phyloP scores from a whole-genome alignment of 2,113 vertebrate species.

The Antechinus flavipes region DNA sequence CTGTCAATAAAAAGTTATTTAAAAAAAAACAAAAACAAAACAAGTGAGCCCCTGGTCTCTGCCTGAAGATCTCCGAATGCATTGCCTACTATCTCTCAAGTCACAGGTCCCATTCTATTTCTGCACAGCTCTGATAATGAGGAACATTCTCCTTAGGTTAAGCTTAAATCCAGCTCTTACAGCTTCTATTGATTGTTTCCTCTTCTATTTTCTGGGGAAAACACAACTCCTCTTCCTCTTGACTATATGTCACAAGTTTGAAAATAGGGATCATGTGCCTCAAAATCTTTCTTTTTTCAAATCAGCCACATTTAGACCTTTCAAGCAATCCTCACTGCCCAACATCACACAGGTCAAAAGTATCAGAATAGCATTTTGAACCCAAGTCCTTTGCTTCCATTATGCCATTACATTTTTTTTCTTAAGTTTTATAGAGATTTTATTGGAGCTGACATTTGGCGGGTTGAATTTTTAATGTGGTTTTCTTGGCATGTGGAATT shows the following conservation, averaged over 20 bases:
- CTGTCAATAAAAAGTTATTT: no score
- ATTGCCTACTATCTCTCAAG: neutral
- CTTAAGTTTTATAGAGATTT: no score
- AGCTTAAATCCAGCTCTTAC: neutral
- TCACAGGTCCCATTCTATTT: neutral
- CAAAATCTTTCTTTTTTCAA: neutral
- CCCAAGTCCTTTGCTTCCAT: no score
- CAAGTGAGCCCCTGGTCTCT: neutral
- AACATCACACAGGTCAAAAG: no score
- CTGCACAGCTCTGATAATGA: neutral
- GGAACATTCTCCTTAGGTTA: neutral
- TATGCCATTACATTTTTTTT: no score
- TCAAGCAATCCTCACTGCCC: neutral
- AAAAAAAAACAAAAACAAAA: no score
- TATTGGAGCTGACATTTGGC: no score
- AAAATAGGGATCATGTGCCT: neutral
- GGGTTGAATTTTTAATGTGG: no score
- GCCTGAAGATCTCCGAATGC: neutral
- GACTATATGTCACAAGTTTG: neutral
- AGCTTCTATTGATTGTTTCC: neutral
- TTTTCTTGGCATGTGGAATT: no score
- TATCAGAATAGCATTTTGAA: no score
- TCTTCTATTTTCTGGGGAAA: neutral
- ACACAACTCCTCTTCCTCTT: neutral
- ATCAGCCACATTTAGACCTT: neutral